phyloP scores from a whole-genome alignment of 2,888 invertebrate species.

The Agrochola litura region DNA sequence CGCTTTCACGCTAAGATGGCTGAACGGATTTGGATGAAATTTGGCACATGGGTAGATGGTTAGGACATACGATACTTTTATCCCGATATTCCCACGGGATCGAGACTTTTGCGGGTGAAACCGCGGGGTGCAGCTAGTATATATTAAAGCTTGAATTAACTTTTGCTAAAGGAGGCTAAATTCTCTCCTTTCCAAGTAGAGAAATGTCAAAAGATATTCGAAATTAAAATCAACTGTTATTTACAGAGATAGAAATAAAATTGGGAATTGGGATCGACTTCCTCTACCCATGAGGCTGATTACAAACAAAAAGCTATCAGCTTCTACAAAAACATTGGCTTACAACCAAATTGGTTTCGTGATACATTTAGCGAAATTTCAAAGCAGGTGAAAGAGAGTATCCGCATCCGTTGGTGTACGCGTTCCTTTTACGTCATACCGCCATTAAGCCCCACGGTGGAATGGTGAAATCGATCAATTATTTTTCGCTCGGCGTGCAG shows the following conservation, averaged over 20 bases:
- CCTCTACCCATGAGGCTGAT: slow-evolving; percentile 3
- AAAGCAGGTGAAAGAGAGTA: slow-evolving; percentile 70
- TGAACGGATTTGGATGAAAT: too few species aligned
- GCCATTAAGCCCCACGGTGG: slow-evolving; percentile 79
- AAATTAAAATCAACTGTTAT: not conserved
- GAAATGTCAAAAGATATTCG: not conserved
- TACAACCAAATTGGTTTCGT: slow-evolving; percentile 62
- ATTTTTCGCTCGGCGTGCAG: slow-evolving; percentile 84
- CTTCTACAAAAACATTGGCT: slow-evolving; percentile 45
- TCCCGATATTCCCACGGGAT: too few species aligned
- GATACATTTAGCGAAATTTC: slow-evolving; percentile 64
- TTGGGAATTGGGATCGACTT: not conserved
- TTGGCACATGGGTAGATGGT: too few species aligned
- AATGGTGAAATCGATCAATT: slow-evolving; percentile 87
- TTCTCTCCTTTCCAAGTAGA: not conserved
- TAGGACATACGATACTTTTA: too few species aligned
- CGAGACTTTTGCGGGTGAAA: too few species aligned
- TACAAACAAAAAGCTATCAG: slow-evolving; percentile 37
- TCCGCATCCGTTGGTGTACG: slow-evolving; percentile 62
- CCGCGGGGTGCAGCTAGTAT: too few species aligned
- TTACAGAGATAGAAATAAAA: not conserved
- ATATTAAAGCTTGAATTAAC: not conserved
- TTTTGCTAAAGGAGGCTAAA: not conserved
- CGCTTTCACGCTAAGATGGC: too few species aligned
- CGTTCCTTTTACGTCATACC: slow-evolving; percentile 81